Evolutionary conservation across 2,888 invertebrate species (phyloP).

Genomic region (Ptilodon capucinus): DNA sequence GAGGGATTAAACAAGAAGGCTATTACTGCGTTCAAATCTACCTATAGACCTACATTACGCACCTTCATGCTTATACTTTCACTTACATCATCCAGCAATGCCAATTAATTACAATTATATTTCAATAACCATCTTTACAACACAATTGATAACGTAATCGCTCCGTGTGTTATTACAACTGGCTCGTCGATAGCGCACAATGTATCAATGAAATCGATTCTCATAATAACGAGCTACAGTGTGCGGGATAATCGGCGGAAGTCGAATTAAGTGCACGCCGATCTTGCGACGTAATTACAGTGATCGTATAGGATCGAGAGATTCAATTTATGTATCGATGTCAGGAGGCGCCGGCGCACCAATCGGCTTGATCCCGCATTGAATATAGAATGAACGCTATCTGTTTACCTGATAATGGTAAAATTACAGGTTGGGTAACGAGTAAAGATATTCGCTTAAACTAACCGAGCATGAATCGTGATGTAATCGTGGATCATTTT

Average conservation of each 20-base stretch:
- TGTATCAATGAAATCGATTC: slow-evolving; percentile 61
- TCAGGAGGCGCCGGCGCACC: slow-evolving; percentile 52
- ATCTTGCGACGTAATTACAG: slow-evolving; percentile 59
- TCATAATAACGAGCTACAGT: slow-evolving; percentile 52
- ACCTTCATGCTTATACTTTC: too few relatives aligned
- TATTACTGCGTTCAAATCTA: too few relatives aligned
- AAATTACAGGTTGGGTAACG: slow-evolving; percentile 49
- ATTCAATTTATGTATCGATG: slow-evolving; percentile 72
- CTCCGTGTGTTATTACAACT: slow-evolving; percentile 38
- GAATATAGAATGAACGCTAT: slow-evolving; percentile 39
- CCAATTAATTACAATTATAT: neutral
- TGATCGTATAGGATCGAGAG: slow-evolving; percentile 63
- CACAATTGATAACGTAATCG: slow-evolving; percentile 39
- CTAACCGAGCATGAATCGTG: slow-evolving; percentile 12
- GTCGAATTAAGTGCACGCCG: slow-evolving; percentile 59
- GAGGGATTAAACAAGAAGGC: too few relatives aligned
- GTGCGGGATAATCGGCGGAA: slow-evolving; percentile 62
- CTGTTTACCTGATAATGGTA: slow-evolving; percentile 55
- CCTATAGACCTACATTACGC: too few relatives aligned
- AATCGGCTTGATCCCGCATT: slow-evolving; percentile 17
- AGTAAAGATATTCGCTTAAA: too few relatives aligned
- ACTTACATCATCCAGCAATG: neutral
- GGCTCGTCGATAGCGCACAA: slow-evolving; percentile 38
- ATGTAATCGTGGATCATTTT: too few relatives aligned
- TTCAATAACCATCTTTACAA: neutral